Evolutionary conservation across 2,113 vertebrate genomes (phyloP).

Genomic region (Datnioides undecimradiatus): DNA sequence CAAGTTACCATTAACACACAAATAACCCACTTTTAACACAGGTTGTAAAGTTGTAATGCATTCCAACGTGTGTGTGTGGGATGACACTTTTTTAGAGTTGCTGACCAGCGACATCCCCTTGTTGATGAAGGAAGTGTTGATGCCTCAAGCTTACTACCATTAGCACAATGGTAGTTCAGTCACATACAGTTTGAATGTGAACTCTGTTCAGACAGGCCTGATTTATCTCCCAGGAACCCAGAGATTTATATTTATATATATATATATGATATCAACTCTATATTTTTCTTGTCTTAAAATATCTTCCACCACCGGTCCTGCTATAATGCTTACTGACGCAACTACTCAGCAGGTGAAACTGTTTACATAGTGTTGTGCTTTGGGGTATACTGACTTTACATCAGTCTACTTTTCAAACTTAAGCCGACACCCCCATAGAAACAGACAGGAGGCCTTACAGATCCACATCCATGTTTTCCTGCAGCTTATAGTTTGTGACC

Average conservation of each 20-base stretch:
- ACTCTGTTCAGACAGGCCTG: background rate
- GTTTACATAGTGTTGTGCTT: background rate
- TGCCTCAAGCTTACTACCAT: background rate
- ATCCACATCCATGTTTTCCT: slow-evolving; percentile 5
- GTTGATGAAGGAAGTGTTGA: background rate
- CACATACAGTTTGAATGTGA: no score
- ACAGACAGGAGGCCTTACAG: background rate
- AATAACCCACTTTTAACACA: background rate
- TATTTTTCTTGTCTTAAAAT: background rate
- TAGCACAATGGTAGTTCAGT: no score
- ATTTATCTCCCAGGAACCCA: background rate
- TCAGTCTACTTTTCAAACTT: background rate
- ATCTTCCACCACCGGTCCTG: background rate
- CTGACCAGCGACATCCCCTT: background rate
- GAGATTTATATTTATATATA: no score
- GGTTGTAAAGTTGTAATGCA: no score
- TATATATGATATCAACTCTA: background rate
- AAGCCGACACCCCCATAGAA: background rate
- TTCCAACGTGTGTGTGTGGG: background rate
- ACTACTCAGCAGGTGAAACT: no score
- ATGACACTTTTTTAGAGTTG: background rate
- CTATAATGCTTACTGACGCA: no score
- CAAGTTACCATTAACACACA: no score
- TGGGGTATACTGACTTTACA: background rate
- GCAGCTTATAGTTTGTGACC: slow-evolving; percentile 29